A percentile compares a stretch with the other conserved stretches of the same genome.
Evolutionary conservation across 2,113 vertebrate genomes (phyloP).

Genomic region (Copsychus sechellarum): DNA sequence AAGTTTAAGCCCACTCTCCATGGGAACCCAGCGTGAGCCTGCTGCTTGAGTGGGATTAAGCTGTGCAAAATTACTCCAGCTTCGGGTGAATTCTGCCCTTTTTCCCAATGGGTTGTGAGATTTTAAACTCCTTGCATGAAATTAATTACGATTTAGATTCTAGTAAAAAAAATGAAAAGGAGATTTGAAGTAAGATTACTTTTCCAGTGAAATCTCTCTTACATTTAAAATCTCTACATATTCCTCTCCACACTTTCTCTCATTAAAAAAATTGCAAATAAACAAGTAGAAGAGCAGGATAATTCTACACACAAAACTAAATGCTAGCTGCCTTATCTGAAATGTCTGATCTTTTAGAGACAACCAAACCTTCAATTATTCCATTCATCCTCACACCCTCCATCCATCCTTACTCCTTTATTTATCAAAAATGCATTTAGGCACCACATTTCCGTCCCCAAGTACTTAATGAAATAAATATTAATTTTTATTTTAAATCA

Average conservation of each 20-base stretch:
- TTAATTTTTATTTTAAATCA: neutral
- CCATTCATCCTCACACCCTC: accelerated
- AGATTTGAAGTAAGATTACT: neutral
- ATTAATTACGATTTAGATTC: neutral
- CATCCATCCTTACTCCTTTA: neutral
- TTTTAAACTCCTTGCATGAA: neutral
- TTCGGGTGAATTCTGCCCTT: neutral
- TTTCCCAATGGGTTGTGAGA: neutral
- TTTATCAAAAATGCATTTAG: neutral
- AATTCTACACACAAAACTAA: neutral
- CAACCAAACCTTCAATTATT: neutral
- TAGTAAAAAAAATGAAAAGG: neutral
- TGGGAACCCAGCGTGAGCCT: neutral
- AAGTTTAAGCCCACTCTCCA: neutral
- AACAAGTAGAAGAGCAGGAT: neutral
- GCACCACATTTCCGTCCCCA: neutral
- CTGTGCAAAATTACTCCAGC: neutral
- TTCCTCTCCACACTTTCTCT: neutral
- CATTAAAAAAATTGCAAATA: neutral
- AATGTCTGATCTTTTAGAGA: neutral
- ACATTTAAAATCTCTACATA: neutral
- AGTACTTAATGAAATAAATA: neutral
- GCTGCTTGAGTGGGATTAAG: neutral
- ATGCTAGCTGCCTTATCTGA: neutral
- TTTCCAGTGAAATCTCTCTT: neutral